Evolutionary conservation across 23 tunicate species (phyloP).

Genomic region (Ciona savignyi): DNA sequence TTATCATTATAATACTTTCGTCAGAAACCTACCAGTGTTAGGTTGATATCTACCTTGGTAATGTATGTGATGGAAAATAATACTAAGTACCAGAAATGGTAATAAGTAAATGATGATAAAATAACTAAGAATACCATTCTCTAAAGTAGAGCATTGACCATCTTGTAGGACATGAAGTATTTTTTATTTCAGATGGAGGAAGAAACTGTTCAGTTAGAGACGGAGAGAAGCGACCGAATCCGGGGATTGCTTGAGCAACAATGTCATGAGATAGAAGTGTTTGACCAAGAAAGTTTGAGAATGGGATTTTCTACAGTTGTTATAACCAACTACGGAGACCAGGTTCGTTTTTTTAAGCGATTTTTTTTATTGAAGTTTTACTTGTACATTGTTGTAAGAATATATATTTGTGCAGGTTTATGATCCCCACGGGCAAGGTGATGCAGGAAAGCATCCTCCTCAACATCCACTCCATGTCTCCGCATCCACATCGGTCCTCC

Average conservation of each 20-base stretch:
- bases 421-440: constrained; percentile 22
- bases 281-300: constrained; percentile 73
- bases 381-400: too few species aligned
- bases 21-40: too few species aligned
- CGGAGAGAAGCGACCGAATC: constrained; percentile 74
- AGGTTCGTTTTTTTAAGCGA: constrained; percentile 11
- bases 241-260: constrained; percentile 71
- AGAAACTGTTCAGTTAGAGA: constrained; percentile 54
- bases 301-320: constrained; percentile 96
- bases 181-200: constrained; percentile 56
- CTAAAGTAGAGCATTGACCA: too few species aligned
- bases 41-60: too few species aligned
- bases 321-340: constrained; percentile 91
- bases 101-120: too few species aligned
- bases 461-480: constrained; percentile 55
- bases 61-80: too few species aligned
- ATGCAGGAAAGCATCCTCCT: not conserved
- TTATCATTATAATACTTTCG: too few species aligned
- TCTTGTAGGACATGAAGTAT: too few species aligned
- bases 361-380: too few species aligned
- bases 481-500: constrained; percentile 77
- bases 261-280: constrained; percentile 69
- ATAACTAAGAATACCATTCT: too few species aligned
- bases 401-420: too few species aligned
- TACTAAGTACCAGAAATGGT: too few species aligned